These are phyloP conservation scores for Cladopsammia gracilis DNA, from an alignment of 64 coral and sea anemone species.

Conservation along the genomic window DNA sequence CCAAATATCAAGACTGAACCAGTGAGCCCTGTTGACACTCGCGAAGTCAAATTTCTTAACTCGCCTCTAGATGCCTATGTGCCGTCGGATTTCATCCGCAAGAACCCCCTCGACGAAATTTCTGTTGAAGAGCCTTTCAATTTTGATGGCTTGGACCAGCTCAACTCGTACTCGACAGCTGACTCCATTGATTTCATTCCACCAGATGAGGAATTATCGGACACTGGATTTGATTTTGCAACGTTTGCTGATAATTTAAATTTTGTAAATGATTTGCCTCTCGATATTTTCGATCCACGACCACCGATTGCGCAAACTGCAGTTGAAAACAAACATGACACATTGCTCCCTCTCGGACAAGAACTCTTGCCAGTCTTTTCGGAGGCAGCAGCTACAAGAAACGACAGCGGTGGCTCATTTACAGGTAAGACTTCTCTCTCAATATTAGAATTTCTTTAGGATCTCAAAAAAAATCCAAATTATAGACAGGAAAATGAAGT, in stretches of 20 bases:
- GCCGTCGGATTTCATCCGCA: conserved; percentile 37
- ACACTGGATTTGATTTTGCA: conserved; percentile 53
- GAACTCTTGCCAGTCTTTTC: conserved; percentile 23
- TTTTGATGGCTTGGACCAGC: conserved; percentile 41
- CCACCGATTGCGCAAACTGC: neutral
- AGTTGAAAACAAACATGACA: conserved; percentile 52
- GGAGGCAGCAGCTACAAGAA: conserved; percentile 42
- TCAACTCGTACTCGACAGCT: conserved; percentile 72
- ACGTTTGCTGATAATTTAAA: conserved; percentile 55
- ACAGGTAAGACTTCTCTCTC: conserved; percentile 1
- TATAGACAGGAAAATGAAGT: too few species aligned
- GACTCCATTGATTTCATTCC: conserved; percentile 61
- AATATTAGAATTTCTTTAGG: too few species aligned
- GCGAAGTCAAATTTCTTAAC: conserved; percentile 5
- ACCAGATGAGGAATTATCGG: conserved; percentile 47
- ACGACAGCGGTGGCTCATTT: conserved; percentile 22
- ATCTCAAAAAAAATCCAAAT: too few species aligned
- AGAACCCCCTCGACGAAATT: conserved; percentile 59
- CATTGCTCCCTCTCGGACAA: conserved; percentile 24
- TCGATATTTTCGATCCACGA: conserved; percentile 70
- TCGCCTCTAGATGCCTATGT: conserved; percentile 49
- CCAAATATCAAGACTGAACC: conserved; percentile 39
- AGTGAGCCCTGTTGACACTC: neutral
- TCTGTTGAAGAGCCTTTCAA: conserved; percentile 50
- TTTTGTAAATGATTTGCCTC: conserved; percentile 54